Conservation (phyloP, 2,797 vertebrate genomes). For the Podarcis siculus region DNA sequence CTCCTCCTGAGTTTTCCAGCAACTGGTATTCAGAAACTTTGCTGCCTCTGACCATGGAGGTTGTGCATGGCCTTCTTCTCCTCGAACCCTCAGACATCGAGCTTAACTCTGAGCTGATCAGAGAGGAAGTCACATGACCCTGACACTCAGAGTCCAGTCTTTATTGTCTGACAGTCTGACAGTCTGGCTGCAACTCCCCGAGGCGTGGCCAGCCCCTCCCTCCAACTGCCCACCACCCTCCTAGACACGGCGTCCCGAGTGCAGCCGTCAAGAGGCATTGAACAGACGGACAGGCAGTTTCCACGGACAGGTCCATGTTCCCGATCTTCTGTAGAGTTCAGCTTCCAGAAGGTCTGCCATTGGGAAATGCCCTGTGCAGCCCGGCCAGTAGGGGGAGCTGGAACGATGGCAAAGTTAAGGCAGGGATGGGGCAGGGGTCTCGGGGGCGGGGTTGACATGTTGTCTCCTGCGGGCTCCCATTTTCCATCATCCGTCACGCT, state of each 20-base stretch:
- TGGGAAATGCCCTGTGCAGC: background rate
- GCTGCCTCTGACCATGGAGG: too few relatives aligned
- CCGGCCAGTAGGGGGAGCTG: background rate
- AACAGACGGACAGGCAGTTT: background rate
- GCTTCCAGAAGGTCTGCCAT: background rate
- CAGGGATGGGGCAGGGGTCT: rapidly evolving
- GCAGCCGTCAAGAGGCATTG: too few relatives aligned
- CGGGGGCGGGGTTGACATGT: background rate
- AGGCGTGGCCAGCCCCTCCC: background rate
- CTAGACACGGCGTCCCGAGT: too few relatives aligned
- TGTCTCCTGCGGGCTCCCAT: background rate
- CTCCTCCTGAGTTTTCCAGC: too few relatives aligned
- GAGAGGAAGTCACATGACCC: background rate
- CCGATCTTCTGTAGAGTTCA: too few relatives aligned
- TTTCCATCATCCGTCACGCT: rapidly evolving
- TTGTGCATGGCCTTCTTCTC: too few relatives aligned
- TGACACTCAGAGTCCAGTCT: background rate
- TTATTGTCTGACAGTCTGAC: slow-evolving; percentile 6
- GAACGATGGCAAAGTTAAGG: too few relatives aligned
- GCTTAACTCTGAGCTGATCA: too few relatives aligned
- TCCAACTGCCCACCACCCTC: background rate
- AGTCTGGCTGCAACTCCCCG: too few relatives aligned
- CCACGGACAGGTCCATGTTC: too few relatives aligned
- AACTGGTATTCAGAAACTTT: too few relatives aligned
- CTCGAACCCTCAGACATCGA: too few relatives aligned